These are phyloP conservation scores for Salvelinus sp. DNA, from an alignment of 2,113 vertebrate genomes.

Conservation along the genomic window DNA sequence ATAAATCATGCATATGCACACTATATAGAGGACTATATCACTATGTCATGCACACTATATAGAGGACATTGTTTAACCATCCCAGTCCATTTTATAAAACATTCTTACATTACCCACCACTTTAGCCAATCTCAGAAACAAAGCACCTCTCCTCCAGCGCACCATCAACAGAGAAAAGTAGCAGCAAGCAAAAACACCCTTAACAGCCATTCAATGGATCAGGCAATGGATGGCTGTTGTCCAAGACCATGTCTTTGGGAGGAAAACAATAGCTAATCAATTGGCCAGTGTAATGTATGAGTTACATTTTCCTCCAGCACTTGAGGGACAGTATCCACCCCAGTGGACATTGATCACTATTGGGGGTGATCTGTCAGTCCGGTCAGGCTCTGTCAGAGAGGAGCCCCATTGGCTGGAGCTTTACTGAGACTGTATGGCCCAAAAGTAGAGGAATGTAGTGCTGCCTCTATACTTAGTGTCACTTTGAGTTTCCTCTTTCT, in stretches of 20 bases:
- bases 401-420: too few relatives aligned
- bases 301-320: slow-evolving; percentile 80
- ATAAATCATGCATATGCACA: too few relatives aligned
- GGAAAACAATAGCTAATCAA: slow-evolving; percentile 87
- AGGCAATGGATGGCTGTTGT: background rate
- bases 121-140: background rate
- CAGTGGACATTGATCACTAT: slow-evolving; percentile 85
- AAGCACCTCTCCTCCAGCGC: background rate
- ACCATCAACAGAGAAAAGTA: background rate
- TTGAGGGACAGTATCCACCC: slow-evolving; percentile 81
- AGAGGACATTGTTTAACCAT: background rate
- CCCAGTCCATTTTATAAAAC: background rate
- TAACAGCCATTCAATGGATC: slow-evolving; percentile 3
- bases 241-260: slow-evolving; percentile 55
- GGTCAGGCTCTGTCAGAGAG: slow-evolving; percentile 56
- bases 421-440: background rate
- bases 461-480: background rate
- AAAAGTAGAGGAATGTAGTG: background rate
- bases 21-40: too few relatives aligned
- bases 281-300: slow-evolving; percentile 85
- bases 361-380: slow-evolving; percentile 73
- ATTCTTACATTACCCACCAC: background rate
- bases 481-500: background rate
- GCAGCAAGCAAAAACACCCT: background rate
- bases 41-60: too few relatives aligned